A percentile compares a stretch with the other conserved stretches of the same genome.
These are phyloP conservation scores for Diarsia brunnea DNA, from an alignment of 2,888 invertebrate genomes.

Conservation along the genomic window DNA sequence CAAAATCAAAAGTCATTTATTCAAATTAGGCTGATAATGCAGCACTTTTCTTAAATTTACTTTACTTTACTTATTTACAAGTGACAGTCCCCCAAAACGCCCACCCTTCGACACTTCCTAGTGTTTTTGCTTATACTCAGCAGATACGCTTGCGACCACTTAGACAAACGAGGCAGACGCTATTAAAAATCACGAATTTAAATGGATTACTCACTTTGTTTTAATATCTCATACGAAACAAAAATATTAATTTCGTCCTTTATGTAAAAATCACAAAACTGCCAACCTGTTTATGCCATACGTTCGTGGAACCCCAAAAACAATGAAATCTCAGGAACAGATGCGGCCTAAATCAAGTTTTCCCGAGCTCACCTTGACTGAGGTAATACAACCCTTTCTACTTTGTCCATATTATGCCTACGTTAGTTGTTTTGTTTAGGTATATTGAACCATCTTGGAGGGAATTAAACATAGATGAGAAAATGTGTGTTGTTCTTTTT, in stretches of 20 bases:
- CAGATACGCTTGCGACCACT: too few species aligned
- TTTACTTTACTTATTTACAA: too few species aligned
- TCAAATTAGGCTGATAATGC: too few species aligned
- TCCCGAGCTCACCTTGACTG: slow-evolving; percentile 48
- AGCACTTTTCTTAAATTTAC: too few species aligned
- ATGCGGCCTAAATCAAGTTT: slow-evolving; percentile 58
- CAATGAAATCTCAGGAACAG: slow-evolving; percentile 54
- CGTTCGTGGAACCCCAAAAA: slow-evolving; percentile 32
- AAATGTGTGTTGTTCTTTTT: not conserved
- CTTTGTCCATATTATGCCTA: slow-evolving; percentile 30
- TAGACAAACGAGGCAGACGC: too few species aligned
- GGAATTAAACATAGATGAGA: slow-evolving; percentile 40
- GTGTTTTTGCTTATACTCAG: too few species aligned
- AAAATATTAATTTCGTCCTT: not conserved
- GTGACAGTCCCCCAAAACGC: too few species aligned
- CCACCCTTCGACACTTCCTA: too few species aligned
- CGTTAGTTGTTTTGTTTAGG: slow-evolving; percentile 24
- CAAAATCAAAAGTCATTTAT: too few species aligned
- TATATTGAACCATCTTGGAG: slow-evolving; percentile 18
- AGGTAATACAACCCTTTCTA: slow-evolving; percentile 56
- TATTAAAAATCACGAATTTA: not conserved
- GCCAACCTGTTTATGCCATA: slow-evolving; percentile 3
- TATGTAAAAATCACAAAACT: not conserved
- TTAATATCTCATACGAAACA: too few species aligned
- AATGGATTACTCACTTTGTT: not conserved